Base-by-base conservation (phyloP, 2,797 vertebrate species). In the Nasua narica region DNA sequence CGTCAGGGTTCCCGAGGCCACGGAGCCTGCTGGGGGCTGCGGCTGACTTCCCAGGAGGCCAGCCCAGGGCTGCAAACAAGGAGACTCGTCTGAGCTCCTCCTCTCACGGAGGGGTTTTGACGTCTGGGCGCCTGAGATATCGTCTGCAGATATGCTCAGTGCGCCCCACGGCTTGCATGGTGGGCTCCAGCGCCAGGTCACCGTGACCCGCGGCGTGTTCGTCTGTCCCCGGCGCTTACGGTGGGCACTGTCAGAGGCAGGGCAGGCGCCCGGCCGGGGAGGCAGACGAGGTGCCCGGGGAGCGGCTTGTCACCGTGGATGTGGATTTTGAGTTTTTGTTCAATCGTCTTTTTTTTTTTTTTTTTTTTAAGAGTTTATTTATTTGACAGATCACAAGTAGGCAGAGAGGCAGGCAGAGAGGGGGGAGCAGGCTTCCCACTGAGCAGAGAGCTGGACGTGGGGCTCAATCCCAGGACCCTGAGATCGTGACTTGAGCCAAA, bases 1-100 rank as follows among this genome's bases (percentile, higher is more conserved):
- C 3, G 0, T 84, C 7, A 13, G 50, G 35, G 18, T 32, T 43
- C 35, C 29, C 0, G 14, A 56, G 37, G 78, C 72, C 56, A 0
- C 32, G 14, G 19, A 52, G 25, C 35, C 74, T 54, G 46, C 87
- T 48, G 29, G 23, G 23, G 60, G 32, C 83, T 27, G 19, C 0
- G 2, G 9, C 11, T 23, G 48, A 62, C 58, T 15, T 19, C 48
- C 35, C 13, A 14, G 72, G 29, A 54, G 40, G 56, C 85, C 2
- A 4, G 32, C 65, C 72, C 14, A 0, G 25, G n/a, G 27, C 56
- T 48, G 67, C 46, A 46, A 52, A 37, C 70, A 6, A 52, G 16
- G 16, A 72, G 54, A 19, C 40, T 67, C 1, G 4, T 77, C 14
- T 56, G 40, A 79, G 56, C 4, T 7, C 35, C 10, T 48, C 16